Base-by-base conservation (phyloP, 2,113 vertebrate species). In the Recurvirostra avosetta region DNA sequence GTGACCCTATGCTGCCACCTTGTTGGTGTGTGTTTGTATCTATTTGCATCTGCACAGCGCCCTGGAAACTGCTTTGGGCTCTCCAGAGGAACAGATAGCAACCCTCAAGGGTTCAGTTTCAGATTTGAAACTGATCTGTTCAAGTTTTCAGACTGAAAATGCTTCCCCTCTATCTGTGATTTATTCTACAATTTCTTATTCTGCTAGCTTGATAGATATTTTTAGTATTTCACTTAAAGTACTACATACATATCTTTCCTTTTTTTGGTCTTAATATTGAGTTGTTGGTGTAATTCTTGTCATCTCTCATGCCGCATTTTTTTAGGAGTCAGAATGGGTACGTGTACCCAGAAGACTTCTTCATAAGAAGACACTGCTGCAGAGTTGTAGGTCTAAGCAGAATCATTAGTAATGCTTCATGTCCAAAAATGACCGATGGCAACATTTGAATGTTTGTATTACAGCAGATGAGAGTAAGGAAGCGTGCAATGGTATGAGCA, bases 401-500 rank as follows among this genome's bases (percentile, higher is more conserved):
- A 40, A 30, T 47, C 2, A 0, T 66, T 55, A 19, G 32, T 50
- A 26, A 45, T 59, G 59, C 20, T 59, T 91, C 8, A 2, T 23
- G 41, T 66, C 63, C 12, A 6, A 93, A 26, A 41, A 29, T n/a
- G n/a, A 59, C 7, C 1, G 1, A 7, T 79, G 53, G 25, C 58
- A 71, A 30, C 15, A 14, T 53, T 45, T 53, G 30, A 56, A n/a
- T 70, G 19, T 21, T 86, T 6, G 2, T 55, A 2, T 62, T 83
- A 6, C 27, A 43, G 56, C 82, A 90, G 49, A 25, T 65, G 50
- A 18, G 45, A 26, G 29, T 38, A 53, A 13, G 56, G 73, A 80
- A 61, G 32, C 0, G 0, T 56, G 62, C n/a, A 15, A 32, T 21
- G 18, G 7, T 47, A 6, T 27, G 38, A 81, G 32, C 68, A 40